These are phyloP conservation scores for Samia ricini DNA, from an alignment of 1,140 invertebrate species.

Conservation along the genomic window DNA sequence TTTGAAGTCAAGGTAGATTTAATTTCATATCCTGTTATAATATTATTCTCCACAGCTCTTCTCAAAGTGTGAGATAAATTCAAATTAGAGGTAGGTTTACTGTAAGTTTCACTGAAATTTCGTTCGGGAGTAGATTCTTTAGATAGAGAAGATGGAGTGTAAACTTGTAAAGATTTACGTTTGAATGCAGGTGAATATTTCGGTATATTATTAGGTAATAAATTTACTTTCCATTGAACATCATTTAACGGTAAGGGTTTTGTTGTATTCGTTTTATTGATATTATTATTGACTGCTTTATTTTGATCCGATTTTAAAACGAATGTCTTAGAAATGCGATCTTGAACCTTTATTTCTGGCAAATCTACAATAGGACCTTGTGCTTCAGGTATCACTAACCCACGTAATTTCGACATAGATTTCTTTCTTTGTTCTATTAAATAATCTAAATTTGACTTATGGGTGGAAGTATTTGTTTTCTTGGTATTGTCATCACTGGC, in stretches of 20 bases:
- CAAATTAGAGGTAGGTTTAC: conserved; percentile 41
- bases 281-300: conserved; percentile 36
- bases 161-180: conserved; percentile 84
- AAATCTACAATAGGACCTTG: conserved; percentile 78
- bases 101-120: conserved; percentile 48
- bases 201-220: conserved; percentile 79
- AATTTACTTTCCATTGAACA: conserved; percentile 77
- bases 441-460: conserved; percentile 80
- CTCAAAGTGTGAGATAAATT: conserved; percentile 57
- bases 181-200: conserved; percentile 93
- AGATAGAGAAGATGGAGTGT: conserved; percentile 71
- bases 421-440: conserved; percentile 88
- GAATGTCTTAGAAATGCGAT: conserved; percentile 56
- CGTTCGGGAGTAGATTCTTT: conserved; percentile 68
- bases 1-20: conserved; percentile 28
- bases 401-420: conserved; percentile 89
- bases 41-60: conserved; percentile 51
- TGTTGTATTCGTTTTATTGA: conserved; percentile 36
- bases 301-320: conserved; percentile 44
- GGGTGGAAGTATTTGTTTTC: conserved; percentile 51
- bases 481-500: conserved; percentile 69
- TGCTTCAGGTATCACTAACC: conserved; percentile 90
- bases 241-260: conserved; percentile 49
- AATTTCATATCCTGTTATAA: conserved; percentile 8
- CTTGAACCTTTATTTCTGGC: conserved; percentile 89